These are phyloP conservation scores for Lycaena phlaeas DNA, from an alignment of 2,888 invertebrate genomes.

Conservation along the genomic window DNA sequence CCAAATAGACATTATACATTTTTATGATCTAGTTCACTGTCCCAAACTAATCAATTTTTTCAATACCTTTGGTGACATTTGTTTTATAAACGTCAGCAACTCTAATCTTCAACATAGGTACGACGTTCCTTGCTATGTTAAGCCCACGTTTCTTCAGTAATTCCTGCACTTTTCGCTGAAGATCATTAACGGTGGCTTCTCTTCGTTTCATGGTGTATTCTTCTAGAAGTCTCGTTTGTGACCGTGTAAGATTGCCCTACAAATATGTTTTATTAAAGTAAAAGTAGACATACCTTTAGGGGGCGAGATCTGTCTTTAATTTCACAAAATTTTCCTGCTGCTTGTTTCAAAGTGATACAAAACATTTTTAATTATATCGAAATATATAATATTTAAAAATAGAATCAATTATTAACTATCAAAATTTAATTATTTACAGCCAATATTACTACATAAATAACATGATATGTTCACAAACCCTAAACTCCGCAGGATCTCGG, in stretches of 20 bases:
- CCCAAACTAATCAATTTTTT: not conserved
- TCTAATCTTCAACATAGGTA: conserved; percentile 43
- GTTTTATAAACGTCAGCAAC: conserved; percentile 29
- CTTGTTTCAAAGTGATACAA: too few species aligned
- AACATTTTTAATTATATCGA: too few species aligned
- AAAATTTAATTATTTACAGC: too few species aligned
- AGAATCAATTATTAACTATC: too few species aligned
- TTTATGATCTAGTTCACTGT: too few species aligned
- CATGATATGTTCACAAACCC: conserved; percentile 38
- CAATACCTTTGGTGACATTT: conserved; percentile 36
- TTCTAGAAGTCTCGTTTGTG: conserved; percentile 50
- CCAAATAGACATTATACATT: too few species aligned
- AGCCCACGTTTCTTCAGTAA: conserved; percentile 31
- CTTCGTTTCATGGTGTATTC: conserved; percentile 41
- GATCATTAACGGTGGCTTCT: conserved; percentile 33
- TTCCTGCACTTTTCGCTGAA: conserved; percentile 38
- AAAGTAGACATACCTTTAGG: too few species aligned
- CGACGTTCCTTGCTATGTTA: conserved; percentile 34
- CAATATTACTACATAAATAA: too few species aligned
- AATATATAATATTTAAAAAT: too few species aligned
- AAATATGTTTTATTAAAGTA: too few species aligned
- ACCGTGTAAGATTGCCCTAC: conserved; percentile 54
- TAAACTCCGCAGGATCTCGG: conserved; percentile 57
- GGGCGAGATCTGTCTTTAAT: too few species aligned
- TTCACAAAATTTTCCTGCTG: too few species aligned